These are phyloP conservation scores for Cheilosia urbana DNA, from an alignment of 2,888 invertebrate species.

Conservation along the genomic window DNA sequence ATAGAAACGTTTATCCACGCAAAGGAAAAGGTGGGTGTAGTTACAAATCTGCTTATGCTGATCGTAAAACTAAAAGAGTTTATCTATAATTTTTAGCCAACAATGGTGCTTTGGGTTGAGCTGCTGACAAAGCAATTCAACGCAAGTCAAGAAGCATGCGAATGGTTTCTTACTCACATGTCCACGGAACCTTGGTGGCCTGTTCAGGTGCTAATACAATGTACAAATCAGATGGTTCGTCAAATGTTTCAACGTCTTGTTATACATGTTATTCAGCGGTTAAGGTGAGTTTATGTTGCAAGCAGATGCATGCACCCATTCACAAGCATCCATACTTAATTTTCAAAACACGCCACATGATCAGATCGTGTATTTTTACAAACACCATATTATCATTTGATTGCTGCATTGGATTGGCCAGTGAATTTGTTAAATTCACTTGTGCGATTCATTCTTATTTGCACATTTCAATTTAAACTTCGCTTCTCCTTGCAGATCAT, in stretches of 20 bases:
- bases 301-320: no score
- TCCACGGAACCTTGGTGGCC: slow-evolving; percentile 98
- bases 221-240: slow-evolving; percentile 98
- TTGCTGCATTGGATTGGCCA: no score
- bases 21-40: slow-evolving; percentile 91
- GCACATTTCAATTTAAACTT: background rate
- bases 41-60: background rate
- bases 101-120: slow-evolving; percentile 98
- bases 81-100: slow-evolving; percentile 86
- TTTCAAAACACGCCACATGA: no score
- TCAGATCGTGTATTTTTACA: no score
- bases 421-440: no score
- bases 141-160: slow-evolving; percentile 93
- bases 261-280: slow-evolving; percentile 96
- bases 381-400: no score
- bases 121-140: slow-evolving; percentile 97
- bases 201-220: slow-evolving; percentile 96
- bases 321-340: no score
- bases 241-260: slow-evolving; percentile 98
- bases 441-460: no score
- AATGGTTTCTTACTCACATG: slow-evolving; percentile 97
- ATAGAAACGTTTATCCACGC: slow-evolving; percentile 98
- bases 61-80: background rate
- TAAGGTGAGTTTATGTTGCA: slow-evolving; percentile 85
- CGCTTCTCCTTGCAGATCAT: slow-evolving; percentile 82